These are phyloP conservation scores for Bombycilla garrulus DNA, from an alignment of 2,113 vertebrate species.

Conservation along the genomic window DNA sequence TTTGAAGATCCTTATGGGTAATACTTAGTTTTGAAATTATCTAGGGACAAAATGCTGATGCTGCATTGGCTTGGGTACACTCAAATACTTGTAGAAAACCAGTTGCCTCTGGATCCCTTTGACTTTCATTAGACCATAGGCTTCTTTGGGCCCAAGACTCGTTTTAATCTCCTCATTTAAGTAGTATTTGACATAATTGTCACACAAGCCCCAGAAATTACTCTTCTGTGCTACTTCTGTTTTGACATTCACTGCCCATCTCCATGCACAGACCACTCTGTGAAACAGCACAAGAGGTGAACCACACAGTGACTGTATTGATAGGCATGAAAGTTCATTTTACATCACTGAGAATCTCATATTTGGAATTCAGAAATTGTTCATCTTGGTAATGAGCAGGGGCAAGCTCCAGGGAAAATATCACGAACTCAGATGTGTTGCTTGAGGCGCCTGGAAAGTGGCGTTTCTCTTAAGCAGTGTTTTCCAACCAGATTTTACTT, in stretches of 20 bases:
- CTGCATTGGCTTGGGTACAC: not conserved
- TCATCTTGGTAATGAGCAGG: not conserved
- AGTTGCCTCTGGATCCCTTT: not conserved
- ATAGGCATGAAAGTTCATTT: not conserved
- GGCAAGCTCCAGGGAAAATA: conserved; percentile 2
- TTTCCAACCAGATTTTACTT: conserved; percentile 9
- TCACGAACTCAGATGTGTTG: not conserved
- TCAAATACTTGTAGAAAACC: not conserved
- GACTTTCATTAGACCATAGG: not conserved
- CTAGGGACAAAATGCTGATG: not conserved
- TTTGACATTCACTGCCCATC: not conserved
- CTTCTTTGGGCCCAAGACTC: not conserved
- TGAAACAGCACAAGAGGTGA: not conserved
- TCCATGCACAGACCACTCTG: not conserved
- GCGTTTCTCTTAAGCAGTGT: not conserved
- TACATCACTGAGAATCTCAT: not conserved
- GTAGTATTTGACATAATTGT: not conserved
- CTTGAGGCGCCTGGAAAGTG: not conserved
- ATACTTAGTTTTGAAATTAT: not conserved
- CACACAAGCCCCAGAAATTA: not conserved
- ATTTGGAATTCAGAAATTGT: conserved; percentile 32
- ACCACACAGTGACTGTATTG: not conserved
- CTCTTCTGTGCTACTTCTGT: not conserved
- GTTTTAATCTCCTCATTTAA: not conserved
- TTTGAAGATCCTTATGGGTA: not conserved